These are phyloP conservation scores for Holothuria scabra DNA, from an alignment of 53 echinoderm and acorn worm genomes.

Conservation along the genomic window DNA sequence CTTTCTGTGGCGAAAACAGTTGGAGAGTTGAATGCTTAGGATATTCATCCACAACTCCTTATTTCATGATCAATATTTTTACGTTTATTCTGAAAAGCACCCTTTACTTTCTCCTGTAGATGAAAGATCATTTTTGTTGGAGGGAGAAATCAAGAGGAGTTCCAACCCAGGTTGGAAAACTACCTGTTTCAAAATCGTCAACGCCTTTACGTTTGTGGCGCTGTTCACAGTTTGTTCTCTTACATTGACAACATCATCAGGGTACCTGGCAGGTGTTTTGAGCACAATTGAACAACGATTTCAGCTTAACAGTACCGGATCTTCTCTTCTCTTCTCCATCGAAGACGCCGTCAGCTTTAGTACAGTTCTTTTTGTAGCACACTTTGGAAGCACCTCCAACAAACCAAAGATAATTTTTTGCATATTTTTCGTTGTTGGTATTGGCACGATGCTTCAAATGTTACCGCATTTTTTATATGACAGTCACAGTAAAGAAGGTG, in stretches of 20 bases:
- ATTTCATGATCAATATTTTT: too few species aligned
- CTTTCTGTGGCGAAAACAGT: too few species aligned
- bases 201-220: slow-evolving; percentile 4
- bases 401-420: slow-evolving; percentile 13
- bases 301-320: slow-evolving; percentile 10
- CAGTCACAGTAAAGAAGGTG: background rate
- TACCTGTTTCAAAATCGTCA: background rate
- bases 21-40: too few species aligned
- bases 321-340: slow-evolving; percentile 11
- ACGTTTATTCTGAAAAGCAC: too few species aligned
- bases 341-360: slow-evolving; percentile 30
- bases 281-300: slow-evolving; percentile 31
- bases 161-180: background rate
- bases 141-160: background rate
- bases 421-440: background rate
- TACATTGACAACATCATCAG: background rate
- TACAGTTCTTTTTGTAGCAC: slow-evolving; percentile 6
- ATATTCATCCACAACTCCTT: too few species aligned
- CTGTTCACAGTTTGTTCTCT: background rate
- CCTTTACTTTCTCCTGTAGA: too few species aligned
- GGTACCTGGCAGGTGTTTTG: slow-evolving; percentile 5
- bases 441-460: slow-evolving; percentile 12
- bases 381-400: slow-evolving; percentile 15
- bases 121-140: too few species aligned
- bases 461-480: slow-evolving; percentile 19